A percentile compares a stretch with the other conserved stretches of the same genome.
These are phyloP conservation scores for Callipepla squamata DNA, from an alignment of 2,113 vertebrate genomes.

Conservation along the genomic window DNA sequence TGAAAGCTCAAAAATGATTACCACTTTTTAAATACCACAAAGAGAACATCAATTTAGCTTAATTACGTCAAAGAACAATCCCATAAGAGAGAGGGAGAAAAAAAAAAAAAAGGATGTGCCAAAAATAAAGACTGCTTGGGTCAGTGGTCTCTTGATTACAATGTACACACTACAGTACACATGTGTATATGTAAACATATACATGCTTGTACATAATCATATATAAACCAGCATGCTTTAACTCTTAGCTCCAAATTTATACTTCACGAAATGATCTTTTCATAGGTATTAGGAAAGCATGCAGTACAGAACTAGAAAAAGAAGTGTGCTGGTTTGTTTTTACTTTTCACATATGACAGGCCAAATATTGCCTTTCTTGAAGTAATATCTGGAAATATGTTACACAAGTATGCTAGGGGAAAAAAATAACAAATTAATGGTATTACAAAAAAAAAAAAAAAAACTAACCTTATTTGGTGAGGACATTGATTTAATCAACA, in stretches of 20 bases:
- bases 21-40: constrained; percentile 61
- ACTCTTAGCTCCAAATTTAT: constrained; percentile 13
- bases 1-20: constrained; percentile 57
- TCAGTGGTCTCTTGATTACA: constrained; percentile 59
- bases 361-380: constrained; percentile 71
- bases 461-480: constrained; percentile 46
- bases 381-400: constrained; percentile 73
- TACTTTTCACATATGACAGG: constrained; percentile 64
- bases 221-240: constrained; percentile 25
- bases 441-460: constrained; percentile 50
- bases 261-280: constrained; percentile 28
- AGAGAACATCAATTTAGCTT: constrained; percentile 67
- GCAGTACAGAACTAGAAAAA: constrained; percentile 70
- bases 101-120: constrained; percentile 36
- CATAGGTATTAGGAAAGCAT: constrained; percentile 66
- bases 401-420: constrained; percentile 61
- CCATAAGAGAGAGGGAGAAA: neutral
- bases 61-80: constrained; percentile 72
- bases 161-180: constrained; percentile 23
- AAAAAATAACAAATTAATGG: constrained; percentile 71
- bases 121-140: constrained; percentile 62
- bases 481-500: constrained; percentile 60
- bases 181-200: constrained; percentile 29
- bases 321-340: constrained; percentile 68
- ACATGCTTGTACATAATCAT: neutral